Conservation (phyloP, 2,888 invertebrate species). For the Diloba caeruleocephala region DNA sequence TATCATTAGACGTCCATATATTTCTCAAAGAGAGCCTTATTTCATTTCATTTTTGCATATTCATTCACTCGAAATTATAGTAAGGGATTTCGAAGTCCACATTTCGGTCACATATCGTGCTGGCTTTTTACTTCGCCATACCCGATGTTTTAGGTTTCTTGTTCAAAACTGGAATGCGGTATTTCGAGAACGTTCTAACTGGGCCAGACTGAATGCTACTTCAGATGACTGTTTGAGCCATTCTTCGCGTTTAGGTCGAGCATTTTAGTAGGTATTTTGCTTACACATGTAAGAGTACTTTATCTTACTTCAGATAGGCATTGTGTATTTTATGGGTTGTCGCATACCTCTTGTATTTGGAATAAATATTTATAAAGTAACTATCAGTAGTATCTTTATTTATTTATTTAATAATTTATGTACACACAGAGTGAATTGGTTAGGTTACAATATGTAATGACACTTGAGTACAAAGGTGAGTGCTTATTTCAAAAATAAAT, state of each 20-base stretch:
- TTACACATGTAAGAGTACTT: not conserved
- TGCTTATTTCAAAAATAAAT: too few species aligned
- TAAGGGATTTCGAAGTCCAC: constrained; percentile 48
- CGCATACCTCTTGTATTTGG: too few species aligned
- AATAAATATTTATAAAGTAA: too few species aligned
- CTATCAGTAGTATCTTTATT: too few species aligned
- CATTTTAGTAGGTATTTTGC: constrained; percentile 19
- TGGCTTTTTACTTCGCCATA: constrained; percentile 39
- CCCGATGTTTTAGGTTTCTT: constrained; percentile 39
- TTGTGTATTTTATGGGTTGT: too few species aligned
- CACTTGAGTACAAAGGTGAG: too few species aligned
- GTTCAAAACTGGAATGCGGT: constrained; percentile 39
- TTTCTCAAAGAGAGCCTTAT: not conserved
- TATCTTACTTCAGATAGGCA: too few species aligned
- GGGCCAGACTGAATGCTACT: constrained; percentile 39
- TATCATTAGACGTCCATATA: too few species aligned
- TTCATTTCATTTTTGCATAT: not conserved
- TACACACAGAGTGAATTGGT: too few species aligned
- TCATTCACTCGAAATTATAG: constrained; percentile 26
- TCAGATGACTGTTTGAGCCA: constrained; percentile 35
- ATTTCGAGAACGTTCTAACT: constrained; percentile 40
- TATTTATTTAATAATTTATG: too few species aligned
- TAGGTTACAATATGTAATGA: too few species aligned
- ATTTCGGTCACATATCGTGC: constrained; percentile 57
- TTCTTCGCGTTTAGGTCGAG: constrained; percentile 33